These are phyloP conservation scores for Phenganax stokvisi DNA, from an alignment of 92 coral and sea anemone genomes.

Conservation along the genomic window DNA sequence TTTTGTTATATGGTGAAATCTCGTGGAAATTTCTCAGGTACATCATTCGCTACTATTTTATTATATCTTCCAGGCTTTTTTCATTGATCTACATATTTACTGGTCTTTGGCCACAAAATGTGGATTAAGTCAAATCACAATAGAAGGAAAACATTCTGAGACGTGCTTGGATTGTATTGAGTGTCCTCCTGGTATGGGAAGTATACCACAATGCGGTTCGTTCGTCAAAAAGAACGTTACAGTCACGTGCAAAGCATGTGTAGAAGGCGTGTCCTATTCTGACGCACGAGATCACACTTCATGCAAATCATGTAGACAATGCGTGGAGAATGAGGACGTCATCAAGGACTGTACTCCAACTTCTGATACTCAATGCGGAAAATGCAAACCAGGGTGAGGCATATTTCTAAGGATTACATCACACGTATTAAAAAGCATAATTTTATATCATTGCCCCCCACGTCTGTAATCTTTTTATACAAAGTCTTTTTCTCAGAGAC, in stretches of 20 bases:
- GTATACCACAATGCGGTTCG: constrained; percentile 69
- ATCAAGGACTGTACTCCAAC: constrained; percentile 52
- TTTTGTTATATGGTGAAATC: too few species aligned
- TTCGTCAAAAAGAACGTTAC: constrained; percentile 39
- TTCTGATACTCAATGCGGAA: constrained; percentile 58
- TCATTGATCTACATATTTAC: background rate
- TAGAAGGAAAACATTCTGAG: constrained; percentile 14
- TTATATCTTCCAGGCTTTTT: background rate
- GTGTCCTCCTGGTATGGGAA: constrained; percentile 56
- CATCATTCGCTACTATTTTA: background rate
- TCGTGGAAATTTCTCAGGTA: too few species aligned
- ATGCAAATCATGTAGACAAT: constrained; percentile 60
- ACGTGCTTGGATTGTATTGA: constrained; percentile 52
- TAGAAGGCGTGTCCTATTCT: constrained; percentile 49
- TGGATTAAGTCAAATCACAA: constrained; percentile 48
- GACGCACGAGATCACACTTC: constrained; percentile 53
- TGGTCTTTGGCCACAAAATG: constrained; percentile 36
- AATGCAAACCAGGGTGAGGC: constrained; percentile 65
- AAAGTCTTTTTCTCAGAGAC: too few species aligned
- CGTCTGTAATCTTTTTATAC: too few species aligned
- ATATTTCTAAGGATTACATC: too few species aligned
- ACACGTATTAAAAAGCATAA: too few species aligned
- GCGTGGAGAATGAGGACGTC: constrained; percentile 55
- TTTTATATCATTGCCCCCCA: too few species aligned
- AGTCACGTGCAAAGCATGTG: constrained; percentile 48